Evolutionary conservation across 2,888 invertebrate genomes (phyloP).

Genomic region (Agrochola circellaris): DNA sequence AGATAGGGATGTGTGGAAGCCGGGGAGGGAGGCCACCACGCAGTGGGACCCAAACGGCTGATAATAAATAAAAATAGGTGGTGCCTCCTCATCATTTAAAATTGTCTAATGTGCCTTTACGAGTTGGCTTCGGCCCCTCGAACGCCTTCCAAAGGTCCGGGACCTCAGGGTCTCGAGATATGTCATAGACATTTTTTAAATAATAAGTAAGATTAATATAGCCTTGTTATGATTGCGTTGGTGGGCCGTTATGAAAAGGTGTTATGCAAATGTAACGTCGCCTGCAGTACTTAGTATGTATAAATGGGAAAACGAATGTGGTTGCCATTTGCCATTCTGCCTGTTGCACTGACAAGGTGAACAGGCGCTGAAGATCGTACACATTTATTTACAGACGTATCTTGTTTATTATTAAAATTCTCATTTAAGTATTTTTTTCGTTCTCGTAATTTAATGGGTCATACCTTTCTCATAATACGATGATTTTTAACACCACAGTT

Average conservation of each 20-base stretch:
- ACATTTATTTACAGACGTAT: slow-evolving; percentile 9
- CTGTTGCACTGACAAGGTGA: slow-evolving; percentile 48
- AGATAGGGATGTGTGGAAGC: not conserved
- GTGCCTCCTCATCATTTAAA: not conserved
- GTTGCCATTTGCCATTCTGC: slow-evolving; percentile 44
- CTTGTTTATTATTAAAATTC: slow-evolving; percentile 1
- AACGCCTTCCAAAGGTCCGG: not conserved
- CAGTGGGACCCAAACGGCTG: not conserved
- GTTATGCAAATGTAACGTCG: slow-evolving; percentile 51
- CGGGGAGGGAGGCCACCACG: no score
- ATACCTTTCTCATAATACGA: not conserved
- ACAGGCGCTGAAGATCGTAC: slow-evolving; percentile 43
- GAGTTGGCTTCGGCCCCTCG: not conserved
- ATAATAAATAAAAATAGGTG: not conserved
- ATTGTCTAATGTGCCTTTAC: not conserved
- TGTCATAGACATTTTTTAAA: not conserved
- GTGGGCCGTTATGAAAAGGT: slow-evolving; percentile 51
- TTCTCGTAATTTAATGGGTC: not conserved
- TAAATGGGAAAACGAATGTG: slow-evolving; percentile 35
- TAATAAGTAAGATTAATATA: slow-evolving; percentile 31
- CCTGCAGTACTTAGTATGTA: slow-evolving; percentile 23
- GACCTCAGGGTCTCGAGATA: not conserved
- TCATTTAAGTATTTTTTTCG: not conserved
- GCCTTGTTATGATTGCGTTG: slow-evolving; percentile 24
- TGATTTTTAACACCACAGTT: no score